Evolutionary conservation across 2,113 vertebrate species (phyloP).

Genomic region (Ceuthmochares aereus): DNA sequence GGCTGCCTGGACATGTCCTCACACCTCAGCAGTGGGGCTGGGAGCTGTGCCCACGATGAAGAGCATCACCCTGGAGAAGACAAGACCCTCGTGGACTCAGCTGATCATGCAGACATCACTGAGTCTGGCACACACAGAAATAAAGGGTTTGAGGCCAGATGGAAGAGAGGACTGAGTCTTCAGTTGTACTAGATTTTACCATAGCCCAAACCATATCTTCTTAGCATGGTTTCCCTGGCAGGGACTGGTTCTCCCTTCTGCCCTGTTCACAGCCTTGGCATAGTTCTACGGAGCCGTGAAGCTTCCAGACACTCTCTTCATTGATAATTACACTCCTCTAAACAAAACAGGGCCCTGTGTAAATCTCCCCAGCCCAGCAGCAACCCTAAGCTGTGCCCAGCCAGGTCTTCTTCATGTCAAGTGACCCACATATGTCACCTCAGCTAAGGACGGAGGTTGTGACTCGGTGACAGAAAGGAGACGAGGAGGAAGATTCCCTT

Average conservation of each 20-base stretch:
- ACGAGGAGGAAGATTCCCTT: background rate
- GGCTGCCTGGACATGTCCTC: background rate
- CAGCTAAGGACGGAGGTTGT: background rate
- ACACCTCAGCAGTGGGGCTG: background rate
- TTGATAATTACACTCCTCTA: background rate
- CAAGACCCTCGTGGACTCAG: background rate
- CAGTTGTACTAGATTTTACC: background rate
- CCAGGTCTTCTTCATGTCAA: no score
- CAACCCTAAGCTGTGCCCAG: fast-evolving
- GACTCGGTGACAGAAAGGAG: fast-evolving
- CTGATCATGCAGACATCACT: background rate
- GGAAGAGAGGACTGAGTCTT: background rate
- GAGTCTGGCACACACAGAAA: background rate
- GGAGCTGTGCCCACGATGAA: background rate
- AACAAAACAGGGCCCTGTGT: background rate
- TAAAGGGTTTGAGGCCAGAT: background rate
- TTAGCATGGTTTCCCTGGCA: background rate
- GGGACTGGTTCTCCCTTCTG: background rate
- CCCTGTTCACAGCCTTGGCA: background rate
- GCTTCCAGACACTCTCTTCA: background rate
- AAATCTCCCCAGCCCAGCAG: background rate
- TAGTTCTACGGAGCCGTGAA: background rate
- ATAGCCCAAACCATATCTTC: background rate
- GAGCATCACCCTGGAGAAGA: background rate
- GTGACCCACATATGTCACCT: fast-evolving